phyloP scores from a whole-genome alignment of 30 jellyfish, hydroid and myxozoan genomes.

The Pseudorhiza aurosa region DNA sequence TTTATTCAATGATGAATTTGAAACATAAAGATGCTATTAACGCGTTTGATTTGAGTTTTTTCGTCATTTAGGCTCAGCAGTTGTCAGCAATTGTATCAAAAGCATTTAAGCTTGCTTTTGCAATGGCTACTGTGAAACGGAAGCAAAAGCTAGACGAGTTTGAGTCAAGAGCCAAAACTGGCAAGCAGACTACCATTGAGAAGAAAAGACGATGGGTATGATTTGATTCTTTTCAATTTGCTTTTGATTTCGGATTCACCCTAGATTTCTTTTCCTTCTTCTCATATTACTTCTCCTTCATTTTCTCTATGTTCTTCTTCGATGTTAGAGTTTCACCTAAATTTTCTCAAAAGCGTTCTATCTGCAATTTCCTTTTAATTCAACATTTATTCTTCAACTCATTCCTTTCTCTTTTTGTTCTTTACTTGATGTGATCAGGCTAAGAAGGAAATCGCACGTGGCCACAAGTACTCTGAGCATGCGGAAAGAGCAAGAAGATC shows the following conservation, averaged over 20 bases:
- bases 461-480: conserved; percentile 87
- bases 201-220: conserved; percentile 72
- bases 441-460: conserved; percentile 84
- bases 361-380: too few relatives aligned
- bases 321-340: too few relatives aligned
- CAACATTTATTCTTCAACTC: too few relatives aligned
- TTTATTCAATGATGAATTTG: background rate
- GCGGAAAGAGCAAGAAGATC: conserved; percentile 78
- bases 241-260: too few relatives aligned
- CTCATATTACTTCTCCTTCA: too few relatives aligned
- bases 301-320: too few relatives aligned
- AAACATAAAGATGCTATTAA: too few relatives aligned
- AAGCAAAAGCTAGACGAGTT: conserved; percentile 31
- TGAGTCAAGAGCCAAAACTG: conserved; percentile 56
- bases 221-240: background rate
- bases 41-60: background rate
- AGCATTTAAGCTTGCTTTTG: conserved; percentile 79
- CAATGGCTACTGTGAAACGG: conserved; percentile 68
- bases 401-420: too few relatives aligned
- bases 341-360: too few relatives aligned
- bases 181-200: conserved; percentile 16
- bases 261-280: too few relatives aligned
- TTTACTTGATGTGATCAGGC: conserved; percentile 55
- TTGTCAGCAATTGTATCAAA: conserved; percentile 68
- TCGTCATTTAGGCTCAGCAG: conserved; percentile 71